Conservation (phyloP, 2,797 vertebrate genomes). For the Liasis olivaceus region DNA sequence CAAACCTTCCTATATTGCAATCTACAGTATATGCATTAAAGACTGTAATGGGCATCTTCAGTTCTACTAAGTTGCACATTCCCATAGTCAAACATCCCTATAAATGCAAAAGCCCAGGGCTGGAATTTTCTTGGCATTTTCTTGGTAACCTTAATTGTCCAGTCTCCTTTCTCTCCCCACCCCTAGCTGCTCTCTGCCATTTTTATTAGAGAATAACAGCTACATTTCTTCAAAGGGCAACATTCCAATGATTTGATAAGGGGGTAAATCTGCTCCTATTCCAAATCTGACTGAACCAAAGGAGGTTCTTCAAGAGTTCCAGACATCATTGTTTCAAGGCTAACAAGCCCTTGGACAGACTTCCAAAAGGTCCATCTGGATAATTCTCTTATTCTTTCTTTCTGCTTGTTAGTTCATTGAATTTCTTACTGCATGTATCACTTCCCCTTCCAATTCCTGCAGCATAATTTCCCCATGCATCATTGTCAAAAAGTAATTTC, state of each 20-base stretch:
- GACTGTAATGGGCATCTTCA: conserved; percentile 23
- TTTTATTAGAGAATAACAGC: conserved; percentile 82
- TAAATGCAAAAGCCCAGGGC: conserved; percentile 55
- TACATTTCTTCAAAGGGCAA: conserved; percentile 78
- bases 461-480: conserved; percentile 69
- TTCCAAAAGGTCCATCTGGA: conserved; percentile 34
- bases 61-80: conserved; percentile 49
- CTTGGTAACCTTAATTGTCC: conserved; percentile 71
- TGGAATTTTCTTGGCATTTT: conserved; percentile 63
- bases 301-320: conserved; percentile 55
- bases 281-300: conserved; percentile 71
- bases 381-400: conserved; percentile 44
- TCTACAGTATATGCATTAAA: neutral
- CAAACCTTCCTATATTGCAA: neutral
- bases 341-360: conserved; percentile 62
- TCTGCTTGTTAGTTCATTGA: conserved; percentile 27
- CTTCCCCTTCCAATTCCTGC: conserved; percentile 53
- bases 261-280: conserved; percentile 76
- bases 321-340: conserved; percentile 58
- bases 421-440: conserved; percentile 55
- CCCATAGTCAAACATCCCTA: conserved; percentile 53
- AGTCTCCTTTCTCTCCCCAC: conserved; percentile 57
- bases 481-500: conserved; percentile 72
- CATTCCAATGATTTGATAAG: conserved; percentile 76
- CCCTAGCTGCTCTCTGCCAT: conserved; percentile 70